phyloP scores from a whole-genome alignment of 2,797 vertebrate species.

The Scyliorhinus canicula region DNA sequence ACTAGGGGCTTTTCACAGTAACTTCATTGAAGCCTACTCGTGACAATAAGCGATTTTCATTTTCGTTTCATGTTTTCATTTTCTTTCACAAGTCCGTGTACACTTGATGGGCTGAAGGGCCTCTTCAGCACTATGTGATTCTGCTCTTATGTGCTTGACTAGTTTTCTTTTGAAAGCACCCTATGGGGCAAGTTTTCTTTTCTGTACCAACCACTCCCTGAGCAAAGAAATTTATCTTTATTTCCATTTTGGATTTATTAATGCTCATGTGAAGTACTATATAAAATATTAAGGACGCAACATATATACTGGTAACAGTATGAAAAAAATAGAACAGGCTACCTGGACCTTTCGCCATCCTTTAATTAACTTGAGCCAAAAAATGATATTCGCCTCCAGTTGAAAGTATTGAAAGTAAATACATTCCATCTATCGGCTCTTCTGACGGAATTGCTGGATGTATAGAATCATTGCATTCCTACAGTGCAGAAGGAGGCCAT shows the following conservation, averaged over 20 bases:
- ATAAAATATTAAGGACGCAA: neutral
- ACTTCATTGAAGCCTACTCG: no score
- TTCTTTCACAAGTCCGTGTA: no score
- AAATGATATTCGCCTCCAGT: conserved; percentile 76
- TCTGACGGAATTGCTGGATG: neutral
- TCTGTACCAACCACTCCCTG: no score
- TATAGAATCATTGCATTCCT: no score
- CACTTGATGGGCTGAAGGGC: no score
- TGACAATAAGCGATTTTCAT: no score
- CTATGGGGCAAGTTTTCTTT: no score
- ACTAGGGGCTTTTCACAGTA: no score
- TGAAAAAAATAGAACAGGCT: conserved; percentile 10
- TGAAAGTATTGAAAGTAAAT: conserved; percentile 65
- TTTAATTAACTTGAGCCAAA: conserved; percentile 55
- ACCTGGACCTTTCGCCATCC: conserved; percentile 74
- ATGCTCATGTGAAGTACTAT: neutral
- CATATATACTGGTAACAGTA: neutral
- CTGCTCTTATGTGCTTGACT: neutral
- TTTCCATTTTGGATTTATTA: neutral
- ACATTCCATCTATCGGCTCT: neutral
- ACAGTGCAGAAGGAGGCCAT: no score
- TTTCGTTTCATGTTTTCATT: no score
- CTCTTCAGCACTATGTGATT: no score
- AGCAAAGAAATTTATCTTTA: neutral
- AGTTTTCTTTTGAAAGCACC: neutral